Evolutionary conservation across 2,113 vertebrate species (phyloP).

Genomic region (Brachirus orientalis): DNA sequence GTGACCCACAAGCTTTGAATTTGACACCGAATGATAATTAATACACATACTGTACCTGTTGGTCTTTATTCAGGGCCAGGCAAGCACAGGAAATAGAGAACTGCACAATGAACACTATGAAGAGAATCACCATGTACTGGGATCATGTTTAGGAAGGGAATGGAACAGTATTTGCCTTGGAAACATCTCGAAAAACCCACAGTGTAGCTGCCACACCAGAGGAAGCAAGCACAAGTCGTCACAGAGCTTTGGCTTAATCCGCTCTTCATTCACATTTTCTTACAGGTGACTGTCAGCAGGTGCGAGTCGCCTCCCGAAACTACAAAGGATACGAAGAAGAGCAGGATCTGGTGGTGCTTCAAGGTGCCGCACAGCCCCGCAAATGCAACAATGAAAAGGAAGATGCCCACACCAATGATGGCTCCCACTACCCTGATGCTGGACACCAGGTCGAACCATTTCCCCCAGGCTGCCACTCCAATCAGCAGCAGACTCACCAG

Average conservation of each 20-base stretch:
- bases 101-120: constrained; percentile 93
- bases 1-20: no score
- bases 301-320: not conserved
- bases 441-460: constrained; percentile 95
- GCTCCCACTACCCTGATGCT: constrained; percentile 95
- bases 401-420: constrained; percentile 91
- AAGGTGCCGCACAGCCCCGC: constrained; percentile 93
- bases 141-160: constrained; percentile 79
- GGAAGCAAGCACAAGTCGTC: not conserved
- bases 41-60: constrained; percentile 88
- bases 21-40: not conserved
- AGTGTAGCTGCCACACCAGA: not conserved
- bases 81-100: constrained; percentile 95
- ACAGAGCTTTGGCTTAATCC: not conserved
- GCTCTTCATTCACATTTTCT: constrained; percentile 6
- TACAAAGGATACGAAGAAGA: constrained; percentile 99
- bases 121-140: constrained; percentile 97
- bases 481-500: constrained; percentile 95
- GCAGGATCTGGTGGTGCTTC: constrained; percentile 95
- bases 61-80: constrained; percentile 90
- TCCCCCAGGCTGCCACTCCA: constrained; percentile 95
- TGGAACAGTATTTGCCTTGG: not conserved
- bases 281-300: not conserved
- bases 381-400: constrained; percentile 93
- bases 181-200: not conserved